Percentiles rank a stretch among this genome's conserved stretches.
Conservation (phyloP, 2,797 vertebrate genomes). For the Mormyrus proboscirostris region DNA sequence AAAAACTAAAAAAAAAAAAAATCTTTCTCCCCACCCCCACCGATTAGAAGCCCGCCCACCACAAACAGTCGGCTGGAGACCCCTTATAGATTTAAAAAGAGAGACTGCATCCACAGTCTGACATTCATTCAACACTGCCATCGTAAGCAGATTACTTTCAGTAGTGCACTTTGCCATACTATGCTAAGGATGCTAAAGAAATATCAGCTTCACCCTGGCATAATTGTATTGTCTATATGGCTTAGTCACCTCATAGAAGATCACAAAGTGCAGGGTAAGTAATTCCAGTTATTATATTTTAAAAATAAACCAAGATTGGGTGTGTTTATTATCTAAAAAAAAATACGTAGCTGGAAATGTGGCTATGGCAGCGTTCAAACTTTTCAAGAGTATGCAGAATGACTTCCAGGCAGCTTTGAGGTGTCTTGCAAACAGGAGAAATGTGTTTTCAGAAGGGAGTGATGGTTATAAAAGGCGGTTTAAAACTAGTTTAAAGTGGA, state of each 20-base stretch:
- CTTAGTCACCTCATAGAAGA: conserved; percentile 90
- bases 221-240: conserved; percentile 79
- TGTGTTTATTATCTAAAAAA: background rate
- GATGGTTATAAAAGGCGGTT: background rate
- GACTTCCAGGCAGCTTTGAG: background rate
- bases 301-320: background rate
- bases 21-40: conserved; percentile 82
- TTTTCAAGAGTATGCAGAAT: background rate
- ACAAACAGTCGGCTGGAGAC: conserved; percentile 85
- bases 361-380: background rate
- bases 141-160: conserved; percentile 71
- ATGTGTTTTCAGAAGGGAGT: background rate
- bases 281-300: background rate
- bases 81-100: conserved; percentile 99
- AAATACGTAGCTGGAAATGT: background rate
- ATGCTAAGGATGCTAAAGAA: conserved; percentile 83
- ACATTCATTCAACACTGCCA: conserved; percentile 97
- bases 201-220: conserved; percentile 73
- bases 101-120: conserved; percentile 92
- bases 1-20: conserved; percentile 38
- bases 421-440: background rate
- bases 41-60: conserved; percentile 94
- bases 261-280: conserved; percentile 93
- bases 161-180: conserved; percentile 64
- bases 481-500: background rate